Evolutionary conservation across 2,888 invertebrate genomes (phyloP), one percentile per base, ranked within the genome.

Genomic region (Melangyna quadrimaculata): DNA sequence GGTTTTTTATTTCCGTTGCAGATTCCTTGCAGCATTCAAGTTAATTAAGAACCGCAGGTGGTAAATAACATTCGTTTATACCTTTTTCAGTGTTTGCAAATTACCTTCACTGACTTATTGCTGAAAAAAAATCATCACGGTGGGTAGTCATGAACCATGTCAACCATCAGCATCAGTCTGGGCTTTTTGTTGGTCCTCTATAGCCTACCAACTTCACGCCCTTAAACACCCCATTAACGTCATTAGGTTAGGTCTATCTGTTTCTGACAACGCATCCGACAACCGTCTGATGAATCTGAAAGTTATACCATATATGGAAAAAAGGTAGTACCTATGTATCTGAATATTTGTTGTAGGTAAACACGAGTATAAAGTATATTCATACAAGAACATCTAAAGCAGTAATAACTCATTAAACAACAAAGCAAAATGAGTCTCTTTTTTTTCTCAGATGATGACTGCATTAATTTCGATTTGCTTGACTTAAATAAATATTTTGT

Each of bases 381-480:
- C 14, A 7, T 27, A 43, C 10, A 51, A 51, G 37, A 35, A 69
- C 37, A 69, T 53, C 59, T 63, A 32, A 67, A 59, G 45, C 72
- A 57, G 78, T 65, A 73, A 83, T 74, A 83, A 78, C 83, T 83
- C 78, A 83, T 83, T 82, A 55, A 81, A 55, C 74, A 74, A 74
- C 78, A 82, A 78, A 78, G 69, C 72, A 24, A 48, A 78, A 55
- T 83, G 73, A 24, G 78, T 48, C 22, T 59, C 59, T 61, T 61
- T 43, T 45, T 48, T 48, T 24, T 24, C 35, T 24, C 51, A 24
- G 67, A 67, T 67, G 83, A 83, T 74, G 83, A 83, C 70, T 78
- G 74, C 82, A 78, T 83, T 83, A 83, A 83, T 78, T 78, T 69
- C 63, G 78, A 70, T 73, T 73, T 83, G 82, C 74, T 78, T 74